Evolutionary conservation across 2,113 vertebrate genomes (phyloP).

Genomic region (Pteropus alecto): DNA sequence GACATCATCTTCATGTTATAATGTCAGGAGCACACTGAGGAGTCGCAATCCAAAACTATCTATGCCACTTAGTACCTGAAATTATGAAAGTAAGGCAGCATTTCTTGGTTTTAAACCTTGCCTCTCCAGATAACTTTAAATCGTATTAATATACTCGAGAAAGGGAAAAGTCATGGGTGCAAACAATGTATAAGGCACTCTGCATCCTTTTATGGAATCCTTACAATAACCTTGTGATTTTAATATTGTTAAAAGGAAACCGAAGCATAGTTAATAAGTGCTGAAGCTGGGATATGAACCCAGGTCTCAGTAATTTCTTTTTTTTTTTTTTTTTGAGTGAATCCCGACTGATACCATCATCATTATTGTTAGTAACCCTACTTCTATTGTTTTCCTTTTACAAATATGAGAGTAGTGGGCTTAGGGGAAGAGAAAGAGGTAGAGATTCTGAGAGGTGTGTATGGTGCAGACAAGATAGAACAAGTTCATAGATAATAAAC

Average conservation of each 20-base stretch:
- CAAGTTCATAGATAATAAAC: neutral
- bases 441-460: neutral
- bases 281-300: neutral
- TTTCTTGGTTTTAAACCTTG: slow-evolving; percentile 30
- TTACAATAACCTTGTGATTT: neutral
- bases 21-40: neutral
- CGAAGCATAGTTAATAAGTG: neutral
- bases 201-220: neutral
- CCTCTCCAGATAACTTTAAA: neutral
- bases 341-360: neutral
- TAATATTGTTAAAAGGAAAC: neutral
- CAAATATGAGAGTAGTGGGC: neutral
- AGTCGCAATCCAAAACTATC: slow-evolving; percentile 24
- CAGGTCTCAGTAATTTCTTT: neutral
- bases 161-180: neutral
- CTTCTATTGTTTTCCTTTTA: neutral
- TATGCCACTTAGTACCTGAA: slow-evolving; percentile 14
- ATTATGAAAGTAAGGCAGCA: neutral
- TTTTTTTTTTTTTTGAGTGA: neutral
- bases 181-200: neutral
- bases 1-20: neutral
- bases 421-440: neutral
- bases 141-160: neutral
- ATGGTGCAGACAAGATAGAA: neutral
- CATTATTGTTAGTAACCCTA: neutral